Evolutionary conservation across 1,140 invertebrate genomes (phyloP), one percentile per base, ranked within the genome.

Genomic region (Araneus ventricosus): DNA sequence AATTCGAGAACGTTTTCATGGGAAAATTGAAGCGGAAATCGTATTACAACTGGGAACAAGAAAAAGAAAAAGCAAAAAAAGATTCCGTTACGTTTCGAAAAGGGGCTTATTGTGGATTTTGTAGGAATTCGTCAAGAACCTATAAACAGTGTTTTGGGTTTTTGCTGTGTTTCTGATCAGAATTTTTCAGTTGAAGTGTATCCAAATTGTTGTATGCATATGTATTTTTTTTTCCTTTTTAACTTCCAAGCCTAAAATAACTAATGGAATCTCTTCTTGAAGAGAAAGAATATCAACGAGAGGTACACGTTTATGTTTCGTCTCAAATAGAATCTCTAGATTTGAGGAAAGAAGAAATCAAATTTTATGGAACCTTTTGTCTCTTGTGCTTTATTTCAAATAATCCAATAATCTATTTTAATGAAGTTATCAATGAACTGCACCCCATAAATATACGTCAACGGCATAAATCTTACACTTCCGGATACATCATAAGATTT

Each of bases 11-110:
- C 39, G 8, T 24, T 82, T 82, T 82, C 80, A 82, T 82, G 80
- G 80, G n/a, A 45, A 52, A 82, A 82, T 82, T 82, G 80, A 82
- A 27, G 80, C 39, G 80, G 41, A 82, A 82, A 82, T 82, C 24
- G 24, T 27, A 82, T 82, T 82, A 52, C 80, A 82, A 24, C 41
- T 4, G 37, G 59, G 27, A 37, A 37, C 70, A 79, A n/a, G 70
- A 30, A 30, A 30, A 63, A 63, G 24, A 63, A 45, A 52, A 52
- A 17, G 45, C 45, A 67, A 24, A 67, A 30, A 34, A 82, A 45
- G 4, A 82, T 82, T 8, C 39, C 14, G 41, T 27, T 27, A 82
- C 22, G 37, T 45, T 52, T 45, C 24, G 1, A 45, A 45, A 52
- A n/a, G 80, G 10, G 80, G 27, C 80, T 27, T 82, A 27, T 82